Evolutionary conservation across 2,797 vertebrate genomes (phyloP), one percentile per base, ranked within the genome.

Genomic region (Catostomus latipinnis): DNA sequence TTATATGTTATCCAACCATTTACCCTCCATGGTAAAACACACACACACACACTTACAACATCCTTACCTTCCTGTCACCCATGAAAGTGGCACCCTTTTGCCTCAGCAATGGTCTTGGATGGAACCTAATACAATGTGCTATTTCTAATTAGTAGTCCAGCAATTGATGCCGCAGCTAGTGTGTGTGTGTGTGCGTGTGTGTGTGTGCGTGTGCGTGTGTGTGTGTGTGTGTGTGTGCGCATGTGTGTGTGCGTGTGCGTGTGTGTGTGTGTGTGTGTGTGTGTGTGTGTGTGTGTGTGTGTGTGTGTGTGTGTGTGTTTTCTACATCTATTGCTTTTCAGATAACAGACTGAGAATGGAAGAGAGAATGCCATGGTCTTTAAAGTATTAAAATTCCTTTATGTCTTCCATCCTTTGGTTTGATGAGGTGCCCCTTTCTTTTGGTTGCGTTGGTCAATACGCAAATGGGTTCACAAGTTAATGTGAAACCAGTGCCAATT

Each of bases 141-240:
- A 91, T 92, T 85, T 91, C 94, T 95, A 94, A 96, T 95, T 94
- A 94, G 92, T 88, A 90, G 89, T 86, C 86, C 78, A 88, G 91
- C 14, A 91, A 93, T 88, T 92, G 93, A 91, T 85, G 87, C 90
- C 85, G 86, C 90, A 86, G 89, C 92, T 91, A 92, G 87, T 58
- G n/a, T 76, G 54, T 62, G 58, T 60, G 60, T 22, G 56, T 43
- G 73, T 22, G 22, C 2, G 22, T 22, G 22, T 22, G 22, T 22
- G 22, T 22, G 22, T 22, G 22, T 22, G 22, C 2, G 22, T 22
- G 87, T 58, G n/a, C 74, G 54, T 43, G 86, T 48, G 87, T 54
- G n/a, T 76, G 54, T 43, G 86, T 43, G 6, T 60, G 45, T 56
- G 60, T 58, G 60, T 10, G 63, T 43, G 73, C 45, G 62, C n/a